phyloP scores from a whole-genome alignment of 2,797 vertebrate species.

The Betta splendens region DNA sequence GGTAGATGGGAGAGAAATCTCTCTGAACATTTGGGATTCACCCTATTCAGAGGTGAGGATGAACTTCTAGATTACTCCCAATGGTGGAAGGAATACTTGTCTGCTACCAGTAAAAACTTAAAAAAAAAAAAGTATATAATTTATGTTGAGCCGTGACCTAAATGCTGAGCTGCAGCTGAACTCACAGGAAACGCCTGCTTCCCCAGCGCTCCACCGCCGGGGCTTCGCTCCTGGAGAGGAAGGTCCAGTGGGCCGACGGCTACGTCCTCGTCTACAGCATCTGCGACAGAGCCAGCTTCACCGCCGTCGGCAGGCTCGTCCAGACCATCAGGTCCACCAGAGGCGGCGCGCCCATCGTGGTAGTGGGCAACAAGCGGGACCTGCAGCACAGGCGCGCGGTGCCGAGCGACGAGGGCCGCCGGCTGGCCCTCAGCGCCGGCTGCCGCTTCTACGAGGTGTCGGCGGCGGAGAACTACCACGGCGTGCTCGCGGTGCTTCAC shows the following conservation, averaged over 20 bases:
- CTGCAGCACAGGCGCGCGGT: conserved; percentile 81
- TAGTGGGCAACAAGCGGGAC: conserved; percentile 85
- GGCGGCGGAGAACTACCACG: conserved; percentile 84
- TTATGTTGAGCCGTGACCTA: no score
- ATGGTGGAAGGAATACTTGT: no score
- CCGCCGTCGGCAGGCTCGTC: conserved; percentile 72
- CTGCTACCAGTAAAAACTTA: no score
- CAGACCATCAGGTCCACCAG: conserved; percentile 70
- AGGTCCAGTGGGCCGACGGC: conserved; percentile 82
- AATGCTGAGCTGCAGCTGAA: background rate
- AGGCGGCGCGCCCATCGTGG: conserved; percentile 72
- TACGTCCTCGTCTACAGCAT: conserved; percentile 86
- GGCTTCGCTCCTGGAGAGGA: conserved; percentile 68
- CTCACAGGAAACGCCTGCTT: background rate
- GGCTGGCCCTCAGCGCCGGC: conserved; percentile 77
- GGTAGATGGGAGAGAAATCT: conserved; percentile 84
- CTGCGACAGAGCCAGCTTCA: conserved; percentile 84
- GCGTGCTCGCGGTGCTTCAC: conserved; percentile 80
- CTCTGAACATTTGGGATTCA: conserved; percentile 89
- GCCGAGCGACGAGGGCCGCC: conserved; percentile 80
- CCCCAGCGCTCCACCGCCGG: conserved; percentile 43
- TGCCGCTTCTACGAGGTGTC: conserved; percentile 85
- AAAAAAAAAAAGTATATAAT: no score
- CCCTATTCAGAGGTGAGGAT: conserved; percentile 82
- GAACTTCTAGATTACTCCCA: background rate